A percentile compares a stretch with the other conserved stretches of the same genome.
Conservation (phyloP, 2,113 vertebrate genomes). For the Naja naja region DNA sequence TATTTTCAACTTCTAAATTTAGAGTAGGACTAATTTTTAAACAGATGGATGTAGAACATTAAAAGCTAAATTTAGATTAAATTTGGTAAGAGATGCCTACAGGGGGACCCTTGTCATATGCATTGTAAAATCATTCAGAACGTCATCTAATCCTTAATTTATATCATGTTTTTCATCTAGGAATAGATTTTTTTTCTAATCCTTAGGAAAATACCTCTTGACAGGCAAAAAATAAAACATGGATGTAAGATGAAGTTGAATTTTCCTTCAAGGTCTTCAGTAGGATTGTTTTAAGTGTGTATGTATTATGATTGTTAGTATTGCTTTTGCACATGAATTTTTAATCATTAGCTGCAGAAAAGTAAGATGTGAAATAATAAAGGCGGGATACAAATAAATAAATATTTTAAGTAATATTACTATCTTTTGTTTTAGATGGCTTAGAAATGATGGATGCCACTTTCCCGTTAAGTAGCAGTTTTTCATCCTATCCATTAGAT, state of each 20-base stretch:
- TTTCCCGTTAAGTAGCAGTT: fast-evolving
- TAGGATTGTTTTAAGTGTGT: neutral
- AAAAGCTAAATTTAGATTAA: neutral
- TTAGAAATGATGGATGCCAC: neutral
- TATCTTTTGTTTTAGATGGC: neutral
- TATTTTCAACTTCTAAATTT: neutral
- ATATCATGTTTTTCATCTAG: neutral
- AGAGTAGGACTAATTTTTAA: neutral
- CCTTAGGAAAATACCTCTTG: neutral
- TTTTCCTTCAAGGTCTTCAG: neutral
- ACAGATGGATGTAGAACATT: neutral
- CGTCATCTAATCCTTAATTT: neutral
- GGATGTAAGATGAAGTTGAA: neutral
- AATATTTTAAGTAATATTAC: neutral
- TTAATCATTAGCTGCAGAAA: neutral
- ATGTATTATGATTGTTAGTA: neutral
- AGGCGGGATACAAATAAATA: neutral
- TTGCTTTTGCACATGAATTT: neutral
- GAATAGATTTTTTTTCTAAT: neutral
- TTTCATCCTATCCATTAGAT: neutral
- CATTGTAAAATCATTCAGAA: neutral
- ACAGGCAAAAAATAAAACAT: neutral
- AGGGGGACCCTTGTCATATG: neutral
- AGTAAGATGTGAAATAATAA: neutral
- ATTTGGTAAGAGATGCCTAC: neutral